phyloP scores from a whole-genome alignment of 2,797 vertebrate species.

The Garrulus glandarius region DNA sequence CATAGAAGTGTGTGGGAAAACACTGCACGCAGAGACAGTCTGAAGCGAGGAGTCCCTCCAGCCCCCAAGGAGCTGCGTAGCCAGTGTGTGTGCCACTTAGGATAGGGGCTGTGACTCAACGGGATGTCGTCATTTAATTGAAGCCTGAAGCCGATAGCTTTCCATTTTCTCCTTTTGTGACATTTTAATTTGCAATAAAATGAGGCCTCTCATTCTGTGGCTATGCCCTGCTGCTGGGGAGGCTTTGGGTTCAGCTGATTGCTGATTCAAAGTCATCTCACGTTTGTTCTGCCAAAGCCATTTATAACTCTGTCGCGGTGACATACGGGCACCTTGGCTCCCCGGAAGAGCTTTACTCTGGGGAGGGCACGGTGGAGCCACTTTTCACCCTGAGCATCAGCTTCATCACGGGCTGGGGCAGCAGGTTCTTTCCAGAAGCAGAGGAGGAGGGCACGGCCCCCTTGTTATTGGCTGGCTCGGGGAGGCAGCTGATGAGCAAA shows the following conservation, averaged over 20 bases:
- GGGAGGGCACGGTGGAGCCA: not conserved
- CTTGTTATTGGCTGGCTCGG: not conserved
- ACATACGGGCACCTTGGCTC: conserved; percentile 53
- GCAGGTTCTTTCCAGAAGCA: not conserved
- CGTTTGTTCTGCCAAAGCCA: conserved; percentile 68
- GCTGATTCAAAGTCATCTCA: conserved; percentile 63
- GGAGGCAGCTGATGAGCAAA: not conserved
- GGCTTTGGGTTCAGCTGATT: not conserved
- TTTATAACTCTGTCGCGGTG: conserved; percentile 70
- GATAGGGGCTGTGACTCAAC: not conserved
- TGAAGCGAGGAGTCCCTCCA: not conserved
- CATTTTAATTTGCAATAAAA: not conserved
- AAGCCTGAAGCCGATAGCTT: not conserved
- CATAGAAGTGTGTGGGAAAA: not conserved
- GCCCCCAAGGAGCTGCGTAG: not conserved
- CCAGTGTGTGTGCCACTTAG: not conserved
- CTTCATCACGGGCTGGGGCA: not conserved
- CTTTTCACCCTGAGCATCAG: conserved; percentile 3
- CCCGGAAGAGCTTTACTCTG: conserved; percentile 46
- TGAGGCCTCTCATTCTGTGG: not conserved
- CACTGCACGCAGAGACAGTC: not conserved
- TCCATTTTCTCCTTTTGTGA: not conserved
- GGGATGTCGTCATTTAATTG: not conserved
- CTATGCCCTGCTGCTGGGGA: not conserved
- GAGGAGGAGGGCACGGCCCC: not conserved